Conservation (phyloP, 2,888 invertebrate genomes). For the Trissolcus brochymenae region DNA sequence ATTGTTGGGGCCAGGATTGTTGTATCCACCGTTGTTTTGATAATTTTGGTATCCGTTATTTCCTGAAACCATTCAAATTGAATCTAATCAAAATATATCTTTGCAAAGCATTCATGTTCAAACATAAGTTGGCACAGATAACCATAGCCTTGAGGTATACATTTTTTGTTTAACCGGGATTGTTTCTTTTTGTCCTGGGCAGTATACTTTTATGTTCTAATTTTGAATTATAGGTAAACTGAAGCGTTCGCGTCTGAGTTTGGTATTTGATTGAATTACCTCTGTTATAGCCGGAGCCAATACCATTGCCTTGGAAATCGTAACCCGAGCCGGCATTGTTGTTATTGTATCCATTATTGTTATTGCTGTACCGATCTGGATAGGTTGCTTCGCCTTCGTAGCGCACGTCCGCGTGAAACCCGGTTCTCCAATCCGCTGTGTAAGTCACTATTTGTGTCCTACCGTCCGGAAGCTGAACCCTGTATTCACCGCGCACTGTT, state of each 20-base stretch:
- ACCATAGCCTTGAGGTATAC: no score
- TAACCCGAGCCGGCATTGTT: conserved; percentile 45
- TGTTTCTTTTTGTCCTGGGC: no score
- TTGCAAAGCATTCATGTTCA: no score
- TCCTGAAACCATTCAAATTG: conserved; percentile 49
- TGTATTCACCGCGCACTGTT: conserved; percentile 81
- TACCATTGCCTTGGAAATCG: conserved; percentile 58
- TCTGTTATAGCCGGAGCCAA: conserved; percentile 58
- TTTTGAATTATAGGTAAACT: background rate
- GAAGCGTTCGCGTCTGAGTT: conserved; percentile 12
- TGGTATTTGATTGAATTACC: conserved; percentile 54
- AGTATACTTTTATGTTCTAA: no score
- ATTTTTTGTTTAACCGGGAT: no score
- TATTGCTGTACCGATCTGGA: conserved; percentile 78
- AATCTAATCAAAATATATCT: no score
- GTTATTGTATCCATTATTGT: conserved; percentile 62
- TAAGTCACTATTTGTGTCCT: conserved; percentile 84
- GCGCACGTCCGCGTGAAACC: conserved; percentile 87
- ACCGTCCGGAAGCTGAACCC: conserved; percentile 81
- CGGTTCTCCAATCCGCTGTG: conserved; percentile 87
- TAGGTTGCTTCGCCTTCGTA: conserved; percentile 85
- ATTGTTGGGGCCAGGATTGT: no score
- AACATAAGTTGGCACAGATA: no score
- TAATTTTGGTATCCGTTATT: conserved; percentile 65
- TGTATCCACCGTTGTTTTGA: no score